phyloP scores from a whole-genome alignment of 2,888 invertebrate genomes.

The Tubulanus polymorphus region DNA sequence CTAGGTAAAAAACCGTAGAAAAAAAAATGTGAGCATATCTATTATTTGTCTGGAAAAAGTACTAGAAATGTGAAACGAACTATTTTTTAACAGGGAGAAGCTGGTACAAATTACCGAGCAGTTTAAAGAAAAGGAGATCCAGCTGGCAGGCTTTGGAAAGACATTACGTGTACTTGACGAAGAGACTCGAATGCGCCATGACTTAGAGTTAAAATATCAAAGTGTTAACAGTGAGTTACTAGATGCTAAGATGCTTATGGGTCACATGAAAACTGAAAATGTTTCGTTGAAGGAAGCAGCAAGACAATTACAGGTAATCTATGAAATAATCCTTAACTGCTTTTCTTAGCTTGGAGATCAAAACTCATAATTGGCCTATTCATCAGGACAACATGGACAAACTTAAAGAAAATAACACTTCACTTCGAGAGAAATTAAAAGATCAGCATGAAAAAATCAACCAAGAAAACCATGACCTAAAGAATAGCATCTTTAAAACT shows the following conservation, averaged over 20 bases:
- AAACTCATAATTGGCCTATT: too few relatives aligned
- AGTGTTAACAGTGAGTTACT: constrained; percentile 22
- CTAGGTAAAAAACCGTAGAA: constrained; percentile 29
- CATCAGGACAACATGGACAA: constrained; percentile 14
- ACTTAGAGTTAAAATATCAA: constrained; percentile 24
- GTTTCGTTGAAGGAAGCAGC: constrained; percentile 25
- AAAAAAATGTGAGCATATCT: too few relatives aligned
- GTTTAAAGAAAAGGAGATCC: constrained; percentile 35
- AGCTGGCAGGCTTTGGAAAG: constrained; percentile 32
- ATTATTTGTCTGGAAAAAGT: too few relatives aligned
- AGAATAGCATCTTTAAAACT: constrained; percentile 27
- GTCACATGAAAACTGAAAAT: constrained; percentile 32
- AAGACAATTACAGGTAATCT: constrained; percentile 30
- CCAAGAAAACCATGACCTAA: constrained; percentile 28
- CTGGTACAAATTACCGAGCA: too few relatives aligned
- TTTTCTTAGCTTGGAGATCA: too few relatives aligned
- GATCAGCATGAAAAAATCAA: constrained; percentile 22
- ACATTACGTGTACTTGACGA: constrained; percentile 36
- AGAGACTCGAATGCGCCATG: constrained; percentile 26
- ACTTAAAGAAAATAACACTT: not conserved
- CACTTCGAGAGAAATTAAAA: constrained; percentile 27
- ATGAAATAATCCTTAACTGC: too few relatives aligned
- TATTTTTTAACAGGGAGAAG: too few relatives aligned
- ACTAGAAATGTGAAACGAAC: too few relatives aligned
- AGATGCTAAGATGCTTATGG: constrained; percentile 29